These are phyloP conservation scores for Myotis pilosus DNA, from an alignment of 2,797 vertebrate genomes.

Conservation along the genomic window DNA sequence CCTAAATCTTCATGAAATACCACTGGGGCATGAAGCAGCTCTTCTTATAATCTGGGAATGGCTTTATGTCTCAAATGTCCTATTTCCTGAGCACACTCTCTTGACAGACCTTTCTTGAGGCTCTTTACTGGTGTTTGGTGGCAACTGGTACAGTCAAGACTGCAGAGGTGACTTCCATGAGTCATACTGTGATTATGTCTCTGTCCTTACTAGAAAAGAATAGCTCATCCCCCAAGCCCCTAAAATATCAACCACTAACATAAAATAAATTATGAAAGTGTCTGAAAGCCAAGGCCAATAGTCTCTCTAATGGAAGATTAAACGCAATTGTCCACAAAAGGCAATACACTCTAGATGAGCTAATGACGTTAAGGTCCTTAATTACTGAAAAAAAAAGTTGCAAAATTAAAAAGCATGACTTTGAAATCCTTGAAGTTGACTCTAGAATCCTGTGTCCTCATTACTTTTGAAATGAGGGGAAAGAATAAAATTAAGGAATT, in stretches of 20 bases:
- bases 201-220: not conserved
- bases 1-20: not conserved
- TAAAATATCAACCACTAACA: not conserved
- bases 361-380: not conserved
- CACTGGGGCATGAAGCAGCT: not conserved
- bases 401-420: not conserved
- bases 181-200: not conserved
- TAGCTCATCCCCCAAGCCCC: not conserved
- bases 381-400: not conserved
- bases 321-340: not conserved
- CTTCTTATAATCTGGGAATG: not conserved
- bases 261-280: constrained; percentile 16
- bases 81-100: not conserved
- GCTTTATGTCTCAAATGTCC: not conserved
- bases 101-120: not conserved
- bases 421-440: not conserved
- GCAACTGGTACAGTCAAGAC: not conserved
- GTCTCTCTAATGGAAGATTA: not conserved
- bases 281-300: constrained; percentile 37
- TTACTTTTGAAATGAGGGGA: constrained; percentile 40
- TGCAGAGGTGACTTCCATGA: not conserved
- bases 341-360: not conserved
- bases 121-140: not conserved
- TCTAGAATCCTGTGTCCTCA: not conserved
- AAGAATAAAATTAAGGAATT: not conserved